phyloP scores from a whole-genome alignment of 2,113 vertebrate genomes.

The Nyctibius bracteatus region DNA sequence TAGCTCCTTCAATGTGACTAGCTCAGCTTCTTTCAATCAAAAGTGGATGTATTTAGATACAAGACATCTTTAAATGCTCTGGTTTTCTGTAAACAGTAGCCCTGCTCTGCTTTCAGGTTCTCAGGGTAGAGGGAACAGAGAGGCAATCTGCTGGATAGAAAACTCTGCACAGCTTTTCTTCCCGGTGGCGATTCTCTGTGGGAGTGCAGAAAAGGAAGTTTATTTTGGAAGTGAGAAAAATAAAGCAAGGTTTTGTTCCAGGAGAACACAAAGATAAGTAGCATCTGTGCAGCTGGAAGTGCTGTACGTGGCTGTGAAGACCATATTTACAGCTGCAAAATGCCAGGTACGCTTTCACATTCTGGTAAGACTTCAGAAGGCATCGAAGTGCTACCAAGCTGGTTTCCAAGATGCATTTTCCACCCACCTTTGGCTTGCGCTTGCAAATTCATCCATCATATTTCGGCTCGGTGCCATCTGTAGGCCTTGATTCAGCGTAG shows the following conservation, averaged over 20 bases:
- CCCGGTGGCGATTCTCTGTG: conserved; percentile 10
- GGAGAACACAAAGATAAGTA: conserved; percentile 16
- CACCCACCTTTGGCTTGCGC: not conserved
- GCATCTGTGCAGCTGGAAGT: conserved; percentile 44
- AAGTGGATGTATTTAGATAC: conserved; percentile 36
- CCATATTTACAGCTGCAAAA: conserved; percentile 7
- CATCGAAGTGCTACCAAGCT: not conserved
- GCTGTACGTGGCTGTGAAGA: not conserved
- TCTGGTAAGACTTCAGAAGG: not conserved
- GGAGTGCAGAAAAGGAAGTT: conserved; percentile 59
- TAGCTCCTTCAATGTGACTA: conserved; percentile 13
- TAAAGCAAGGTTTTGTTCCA: conserved; percentile 52
- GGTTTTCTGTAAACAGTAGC: conserved; percentile 23
- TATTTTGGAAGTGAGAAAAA: conserved; percentile 64
- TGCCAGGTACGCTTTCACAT: conserved; percentile 19
- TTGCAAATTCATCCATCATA: not conserved
- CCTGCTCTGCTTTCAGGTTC: conserved; percentile 38
- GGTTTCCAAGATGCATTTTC: not conserved
- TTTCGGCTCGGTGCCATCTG: not conserved
- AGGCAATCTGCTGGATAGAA: conserved; percentile 38
- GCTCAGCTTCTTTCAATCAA: conserved; percentile 53
- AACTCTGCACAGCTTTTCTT: conserved; percentile 38
- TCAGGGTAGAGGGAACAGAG: not conserved
- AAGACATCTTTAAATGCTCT: not conserved
- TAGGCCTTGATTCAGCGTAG: not conserved